Conservation (phyloP, 2,797 vertebrate species). For the Pantherophis alleghaniensis region DNA sequence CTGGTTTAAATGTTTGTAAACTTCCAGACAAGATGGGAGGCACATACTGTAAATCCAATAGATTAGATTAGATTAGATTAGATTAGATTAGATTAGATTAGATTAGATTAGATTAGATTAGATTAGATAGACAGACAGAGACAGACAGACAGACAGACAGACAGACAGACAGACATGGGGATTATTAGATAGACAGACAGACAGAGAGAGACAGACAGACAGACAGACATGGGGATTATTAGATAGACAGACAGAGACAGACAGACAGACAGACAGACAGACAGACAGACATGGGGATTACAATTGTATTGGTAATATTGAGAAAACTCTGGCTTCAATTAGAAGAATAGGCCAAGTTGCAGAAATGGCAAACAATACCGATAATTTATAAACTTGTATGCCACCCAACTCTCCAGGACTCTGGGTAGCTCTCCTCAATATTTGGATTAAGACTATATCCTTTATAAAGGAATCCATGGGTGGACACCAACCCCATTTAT, state of each 20-base stretch:
- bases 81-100: too few species aligned
- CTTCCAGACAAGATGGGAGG: neutral
- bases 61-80: too few species aligned
- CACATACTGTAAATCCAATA: neutral
- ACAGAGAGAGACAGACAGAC: too few species aligned
- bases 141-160: too few species aligned
- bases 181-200: too few species aligned
- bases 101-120: too few species aligned
- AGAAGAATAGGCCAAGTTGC: neutral
- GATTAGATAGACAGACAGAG: too few species aligned
- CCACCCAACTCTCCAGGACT: neutral
- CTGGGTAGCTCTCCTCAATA: neutral
- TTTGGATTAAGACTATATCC: neutral
- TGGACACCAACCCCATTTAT: neutral
- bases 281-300: neutral
- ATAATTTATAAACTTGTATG: neutral
- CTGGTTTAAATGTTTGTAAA: neutral
- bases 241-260: too few species aligned
- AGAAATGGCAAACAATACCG: neutral
- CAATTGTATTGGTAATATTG: neutral
- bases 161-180: too few species aligned
- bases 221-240: too few species aligned
- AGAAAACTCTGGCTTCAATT: neutral
- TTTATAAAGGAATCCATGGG: neutral
- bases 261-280: too few species aligned